These are phyloP conservation scores for Epinotia bilunana DNA, from an alignment of 2,888 invertebrate genomes.

Conservation along the genomic window DNA sequence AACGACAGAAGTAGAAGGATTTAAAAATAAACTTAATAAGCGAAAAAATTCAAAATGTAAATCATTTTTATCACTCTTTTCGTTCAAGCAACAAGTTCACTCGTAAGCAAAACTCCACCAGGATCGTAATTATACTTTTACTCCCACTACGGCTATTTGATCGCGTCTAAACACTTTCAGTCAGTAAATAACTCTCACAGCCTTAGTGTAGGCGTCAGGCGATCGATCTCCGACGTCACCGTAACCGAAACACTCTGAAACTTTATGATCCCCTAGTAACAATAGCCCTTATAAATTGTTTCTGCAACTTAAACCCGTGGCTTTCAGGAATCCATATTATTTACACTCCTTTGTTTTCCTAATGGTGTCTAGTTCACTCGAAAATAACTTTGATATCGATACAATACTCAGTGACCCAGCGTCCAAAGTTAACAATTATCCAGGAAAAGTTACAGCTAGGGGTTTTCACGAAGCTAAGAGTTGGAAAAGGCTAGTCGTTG, in stretches of 20 bases:
- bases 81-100: not conserved
- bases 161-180: not conserved
- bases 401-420: not conserved
- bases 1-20: too few species aligned
- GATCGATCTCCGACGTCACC: constrained; percentile 34
- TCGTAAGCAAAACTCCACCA: not conserved
- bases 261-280: constrained; percentile 26
- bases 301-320: constrained; percentile 35
- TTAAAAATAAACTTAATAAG: too few species aligned
- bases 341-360: constrained; percentile 21
- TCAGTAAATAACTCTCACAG: not conserved
- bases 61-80: not conserved
- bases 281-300: constrained; percentile 41
- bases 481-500: not conserved
- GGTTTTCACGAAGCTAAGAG: too few species aligned
- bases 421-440: not conserved
- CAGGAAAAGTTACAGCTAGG: not conserved
- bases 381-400: not conserved
- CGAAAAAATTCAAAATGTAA: not conserved
- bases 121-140: not conserved
- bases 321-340: constrained; percentile 14
- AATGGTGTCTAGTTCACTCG: constrained; percentile 3
- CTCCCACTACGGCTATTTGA: not conserved
- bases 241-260: constrained; percentile 24
- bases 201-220: not conserved